These are phyloP conservation scores for Chionis minor DNA, from an alignment of 2,113 vertebrate genomes.

Conservation along the genomic window DNA sequence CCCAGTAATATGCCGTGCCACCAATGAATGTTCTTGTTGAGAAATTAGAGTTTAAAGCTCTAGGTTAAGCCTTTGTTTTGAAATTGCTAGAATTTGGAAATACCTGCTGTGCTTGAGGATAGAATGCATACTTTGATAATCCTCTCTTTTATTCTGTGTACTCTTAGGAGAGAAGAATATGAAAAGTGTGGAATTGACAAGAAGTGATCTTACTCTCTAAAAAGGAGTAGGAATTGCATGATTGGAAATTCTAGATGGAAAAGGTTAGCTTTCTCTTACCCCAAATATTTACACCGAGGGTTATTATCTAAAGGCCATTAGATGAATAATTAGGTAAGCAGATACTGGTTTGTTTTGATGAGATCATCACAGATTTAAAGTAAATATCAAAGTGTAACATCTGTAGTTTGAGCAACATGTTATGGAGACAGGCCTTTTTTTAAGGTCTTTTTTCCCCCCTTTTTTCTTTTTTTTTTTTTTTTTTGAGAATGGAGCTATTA, in stretches of 20 bases:
- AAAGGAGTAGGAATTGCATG: neutral
- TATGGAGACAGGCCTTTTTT: neutral
- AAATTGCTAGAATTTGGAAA: neutral
- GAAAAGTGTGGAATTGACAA: neutral
- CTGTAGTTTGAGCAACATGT: neutral
- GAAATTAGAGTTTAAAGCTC: neutral
- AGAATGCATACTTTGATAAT: neutral
- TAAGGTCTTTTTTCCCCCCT: neutral
- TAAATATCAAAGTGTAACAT: neutral
- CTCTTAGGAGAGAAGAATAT: neutral
- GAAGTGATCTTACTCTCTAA: neutral
- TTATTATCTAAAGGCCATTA: neutral
- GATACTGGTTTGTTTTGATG: neutral
- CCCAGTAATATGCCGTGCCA: fast-evolving
- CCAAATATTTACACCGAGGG: neutral
- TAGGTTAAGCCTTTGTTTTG: neutral
- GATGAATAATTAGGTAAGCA: neutral
- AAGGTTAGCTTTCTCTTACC: neutral
- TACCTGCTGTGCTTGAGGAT: neutral
- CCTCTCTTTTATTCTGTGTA: neutral
- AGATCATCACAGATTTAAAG: neutral
- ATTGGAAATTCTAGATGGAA: neutral
- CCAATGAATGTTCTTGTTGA: neutral
- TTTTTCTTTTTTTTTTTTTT: neutral
- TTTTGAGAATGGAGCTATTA: neutral